phyloP scores from a whole-genome alignment of 2,797 vertebrate genomes.

The Hyperoplus lanceolatus region DNA sequence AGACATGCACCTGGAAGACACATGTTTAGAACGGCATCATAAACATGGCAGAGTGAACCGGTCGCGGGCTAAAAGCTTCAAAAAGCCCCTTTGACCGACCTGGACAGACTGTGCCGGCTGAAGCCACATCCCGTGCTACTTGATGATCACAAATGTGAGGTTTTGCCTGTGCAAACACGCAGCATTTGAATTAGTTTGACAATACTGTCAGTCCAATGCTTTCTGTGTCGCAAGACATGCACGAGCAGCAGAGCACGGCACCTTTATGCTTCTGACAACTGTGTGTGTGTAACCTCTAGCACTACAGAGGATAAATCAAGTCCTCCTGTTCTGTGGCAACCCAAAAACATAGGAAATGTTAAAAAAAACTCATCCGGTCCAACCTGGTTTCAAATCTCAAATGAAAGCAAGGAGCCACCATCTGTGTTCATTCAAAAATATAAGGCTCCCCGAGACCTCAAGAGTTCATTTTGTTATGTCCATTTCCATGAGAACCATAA shows the following conservation, averaged over 20 bases:
- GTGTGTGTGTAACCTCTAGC: neutral
- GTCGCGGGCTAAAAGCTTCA: neutral
- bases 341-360: slow-evolving; percentile 20
- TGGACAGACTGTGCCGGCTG: neutral
- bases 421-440: slow-evolving; percentile 44
- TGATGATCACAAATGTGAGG: slow-evolving; percentile 10
- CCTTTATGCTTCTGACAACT: slow-evolving; percentile 14
- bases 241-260: slow-evolving; percentile 13
- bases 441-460: slow-evolving; percentile 3
- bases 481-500: neutral
- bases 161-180: slow-evolving; percentile 32
- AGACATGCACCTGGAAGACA: slow-evolving; percentile 6
- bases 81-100: neutral
- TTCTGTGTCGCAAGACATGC: slow-evolving; percentile 7
- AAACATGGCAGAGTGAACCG: neutral
- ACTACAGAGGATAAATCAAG: slow-evolving; percentile 34
- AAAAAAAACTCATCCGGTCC: slow-evolving; percentile 8
- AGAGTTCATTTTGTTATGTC: neutral
- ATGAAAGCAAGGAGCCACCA: slow-evolving; percentile 20
- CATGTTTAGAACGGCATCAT: slow-evolving; percentile 10
- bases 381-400: slow-evolving; percentile 2
- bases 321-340: neutral
- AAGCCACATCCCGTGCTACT: slow-evolving; percentile 7
- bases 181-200: slow-evolving; percentile 18
- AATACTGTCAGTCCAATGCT: neutral